phyloP scores from a whole-genome alignment of 1,140 invertebrate species.

The Megalonaias nervosa region DNA sequence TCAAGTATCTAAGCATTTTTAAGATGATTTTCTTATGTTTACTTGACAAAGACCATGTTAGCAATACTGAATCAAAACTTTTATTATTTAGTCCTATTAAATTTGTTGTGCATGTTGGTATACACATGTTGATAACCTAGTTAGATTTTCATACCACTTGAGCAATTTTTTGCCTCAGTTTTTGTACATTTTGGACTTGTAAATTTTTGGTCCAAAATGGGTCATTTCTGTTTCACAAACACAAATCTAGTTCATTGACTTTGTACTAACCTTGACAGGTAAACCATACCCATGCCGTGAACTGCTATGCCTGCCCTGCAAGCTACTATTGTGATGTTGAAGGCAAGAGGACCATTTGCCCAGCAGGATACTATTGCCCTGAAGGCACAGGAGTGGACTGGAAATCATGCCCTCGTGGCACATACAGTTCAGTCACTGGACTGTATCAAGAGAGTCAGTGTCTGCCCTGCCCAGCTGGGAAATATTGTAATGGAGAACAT shows the following conservation, averaged over 20 bases:
- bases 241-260: neutral
- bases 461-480: constrained; percentile 62
- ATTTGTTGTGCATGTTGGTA: too few species aligned
- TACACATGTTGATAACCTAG: too few species aligned
- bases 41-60: too few species aligned
- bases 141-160: too few species aligned
- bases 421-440: constrained; percentile 61
- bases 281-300: constrained; percentile 65
- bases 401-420: constrained; percentile 65
- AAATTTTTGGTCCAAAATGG: too few species aligned
- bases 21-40: too few species aligned
- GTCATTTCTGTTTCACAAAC: neutral
- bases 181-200: too few species aligned
- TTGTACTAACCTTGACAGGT: constrained; percentile 39
- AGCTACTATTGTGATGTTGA: constrained; percentile 62
- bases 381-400: constrained; percentile 62
- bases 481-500: constrained; percentile 65
- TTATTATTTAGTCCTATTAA: too few species aligned
- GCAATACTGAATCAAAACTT: too few species aligned
- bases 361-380: constrained; percentile 66
- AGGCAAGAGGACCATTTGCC: constrained; percentile 56
- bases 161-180: too few species aligned
- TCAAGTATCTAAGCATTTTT: too few species aligned
- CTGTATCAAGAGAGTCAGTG: constrained; percentile 60
- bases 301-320: constrained; percentile 62